Percentiles rank a stretch among this genome's conserved stretches.
Conservation (phyloP, 2,888 invertebrate genomes). For the Zygogramma bicolorata region DNA sequence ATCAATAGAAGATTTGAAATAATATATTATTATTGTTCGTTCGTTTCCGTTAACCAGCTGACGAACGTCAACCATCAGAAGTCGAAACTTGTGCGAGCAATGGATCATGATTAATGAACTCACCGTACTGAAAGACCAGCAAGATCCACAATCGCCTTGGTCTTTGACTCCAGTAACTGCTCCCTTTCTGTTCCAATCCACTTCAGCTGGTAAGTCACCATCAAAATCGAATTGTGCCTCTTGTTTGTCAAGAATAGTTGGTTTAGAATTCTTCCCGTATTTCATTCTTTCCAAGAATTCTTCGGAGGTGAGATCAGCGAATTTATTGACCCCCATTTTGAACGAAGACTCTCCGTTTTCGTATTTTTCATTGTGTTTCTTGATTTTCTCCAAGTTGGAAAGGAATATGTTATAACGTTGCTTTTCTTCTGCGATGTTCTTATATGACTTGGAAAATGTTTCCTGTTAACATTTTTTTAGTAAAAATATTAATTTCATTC, state of each 20-base stretch:
- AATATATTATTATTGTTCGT: no score
- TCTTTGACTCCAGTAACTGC: slow-evolving; percentile 49
- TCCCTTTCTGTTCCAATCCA: slow-evolving; percentile 50
- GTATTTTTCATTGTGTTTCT: slow-evolving; percentile 24
- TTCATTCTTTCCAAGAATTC: slow-evolving; percentile 40
- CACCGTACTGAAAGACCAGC: slow-evolving; percentile 50
- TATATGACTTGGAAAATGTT: slow-evolving; percentile 16
- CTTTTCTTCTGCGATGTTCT: slow-evolving; percentile 16
- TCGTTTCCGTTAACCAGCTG: no score
- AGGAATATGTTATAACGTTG: slow-evolving; percentile 22
- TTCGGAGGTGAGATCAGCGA: slow-evolving; percentile 44
- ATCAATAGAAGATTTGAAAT: no score
- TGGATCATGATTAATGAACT: no score
- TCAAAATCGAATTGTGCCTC: background rate
- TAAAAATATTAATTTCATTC: no score
- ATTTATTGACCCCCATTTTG: slow-evolving; percentile 39
- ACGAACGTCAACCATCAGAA: no score
- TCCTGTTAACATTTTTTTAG: no score
- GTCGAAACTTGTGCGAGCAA: no score
- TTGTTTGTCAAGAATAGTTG: background rate
- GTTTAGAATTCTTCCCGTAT: background rate
- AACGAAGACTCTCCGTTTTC: slow-evolving; percentile 15
- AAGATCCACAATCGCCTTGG: slow-evolving; percentile 49
- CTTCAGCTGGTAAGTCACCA: slow-evolving; percentile 29
- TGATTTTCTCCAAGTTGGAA: slow-evolving; percentile 15